phyloP scores from a whole-genome alignment of 2,113 vertebrate genomes.

The Bostrychus sinensis region DNA sequence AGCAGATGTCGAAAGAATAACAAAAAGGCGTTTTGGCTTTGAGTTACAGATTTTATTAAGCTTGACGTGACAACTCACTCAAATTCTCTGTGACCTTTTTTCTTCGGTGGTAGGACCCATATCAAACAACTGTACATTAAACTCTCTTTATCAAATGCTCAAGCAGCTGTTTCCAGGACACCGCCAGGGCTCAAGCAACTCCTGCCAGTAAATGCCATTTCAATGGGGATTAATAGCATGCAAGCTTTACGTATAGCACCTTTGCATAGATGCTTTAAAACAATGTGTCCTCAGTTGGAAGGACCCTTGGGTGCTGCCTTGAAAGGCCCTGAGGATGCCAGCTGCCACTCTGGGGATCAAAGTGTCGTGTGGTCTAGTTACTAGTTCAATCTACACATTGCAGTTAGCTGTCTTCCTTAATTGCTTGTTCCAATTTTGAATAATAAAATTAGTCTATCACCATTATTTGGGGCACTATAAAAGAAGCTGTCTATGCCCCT shows the following conservation, averaged over 20 bases:
- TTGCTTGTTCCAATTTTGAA: slow-evolving; percentile 66
- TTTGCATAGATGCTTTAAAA: slow-evolving; percentile 1
- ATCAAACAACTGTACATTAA: slow-evolving; percentile 23
- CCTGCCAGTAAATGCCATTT: background rate
- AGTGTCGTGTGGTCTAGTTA: slow-evolving; percentile 68
- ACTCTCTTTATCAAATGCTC: background rate
- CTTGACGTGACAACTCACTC: slow-evolving; percentile 17
- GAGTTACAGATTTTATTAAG: slow-evolving; percentile 5
- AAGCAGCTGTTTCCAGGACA: background rate
- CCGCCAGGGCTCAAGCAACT: no score
- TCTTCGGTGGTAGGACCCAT: background rate
- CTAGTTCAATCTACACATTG: slow-evolving; percentile 66
- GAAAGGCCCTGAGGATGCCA: slow-evolving; percentile 46
- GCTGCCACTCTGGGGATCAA: slow-evolving; percentile 60
- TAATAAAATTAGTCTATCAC: slow-evolving; percentile 35
- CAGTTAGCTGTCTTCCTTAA: slow-evolving; percentile 54
- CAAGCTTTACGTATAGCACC: background rate
- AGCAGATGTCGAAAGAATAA: slow-evolving; percentile 2
- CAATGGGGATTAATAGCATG: background rate
- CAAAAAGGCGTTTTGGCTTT: background rate
- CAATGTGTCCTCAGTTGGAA: slow-evolving; percentile 19
- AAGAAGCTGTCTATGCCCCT: background rate
- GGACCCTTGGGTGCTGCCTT: slow-evolving; percentile 16
- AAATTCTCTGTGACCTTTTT: slow-evolving; percentile 4
- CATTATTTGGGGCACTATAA: slow-evolving; percentile 24